Evolutionary conservation across 2,113 vertebrate genomes (phyloP), one percentile per base, ranked within the genome.

Genomic region (Aspidoscelis tigris): DNA sequence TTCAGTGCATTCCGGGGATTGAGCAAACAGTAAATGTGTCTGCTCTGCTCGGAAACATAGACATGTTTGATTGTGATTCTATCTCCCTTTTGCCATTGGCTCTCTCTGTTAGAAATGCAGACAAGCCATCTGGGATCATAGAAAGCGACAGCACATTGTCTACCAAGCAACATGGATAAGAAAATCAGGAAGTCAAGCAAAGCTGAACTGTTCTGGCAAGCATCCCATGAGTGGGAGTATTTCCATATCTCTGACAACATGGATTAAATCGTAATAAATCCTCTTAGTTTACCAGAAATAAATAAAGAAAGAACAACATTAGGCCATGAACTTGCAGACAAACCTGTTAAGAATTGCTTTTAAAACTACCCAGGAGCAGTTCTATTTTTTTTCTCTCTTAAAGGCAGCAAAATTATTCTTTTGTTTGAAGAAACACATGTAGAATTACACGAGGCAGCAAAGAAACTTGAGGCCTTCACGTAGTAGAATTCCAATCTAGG

Each of bases 131-230:
- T 79, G 87, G 76, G 44, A 80, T 26, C 77, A 64, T 4, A 41
- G 84, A 21, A 73, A 50, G 76, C 0, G 1, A 24, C 58, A 18
- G 66, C 2, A n/a, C 18, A 78, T 72, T 0, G 14, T 55, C 84
- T 89, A 2, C 0, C 3, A 0, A 53, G 0, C 11, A 1, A n/a
- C 24, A 21, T 0, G 2, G 84, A 75, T 0, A 5, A 47, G 0
- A 0, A 81, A 8, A 0, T 0, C 5, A 47, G 61, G 70, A 39
- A 58, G 64, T 86, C 41, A 84, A 58, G 65, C 65, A 79, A 90
- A 83, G 44, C 2, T n/a, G 65, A 8, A 0, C 21, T 0, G 4
- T 1, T 85, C 81, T 82, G 68, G 80, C 82, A 71, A 64, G 22
- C 39, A 1, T 68, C 75, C 74, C 76, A 74, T 1, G 1, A 84